Evolutionary conservation across 2,888 invertebrate genomes (phyloP).

Genomic region (Oconnorella tubifera): DNA sequence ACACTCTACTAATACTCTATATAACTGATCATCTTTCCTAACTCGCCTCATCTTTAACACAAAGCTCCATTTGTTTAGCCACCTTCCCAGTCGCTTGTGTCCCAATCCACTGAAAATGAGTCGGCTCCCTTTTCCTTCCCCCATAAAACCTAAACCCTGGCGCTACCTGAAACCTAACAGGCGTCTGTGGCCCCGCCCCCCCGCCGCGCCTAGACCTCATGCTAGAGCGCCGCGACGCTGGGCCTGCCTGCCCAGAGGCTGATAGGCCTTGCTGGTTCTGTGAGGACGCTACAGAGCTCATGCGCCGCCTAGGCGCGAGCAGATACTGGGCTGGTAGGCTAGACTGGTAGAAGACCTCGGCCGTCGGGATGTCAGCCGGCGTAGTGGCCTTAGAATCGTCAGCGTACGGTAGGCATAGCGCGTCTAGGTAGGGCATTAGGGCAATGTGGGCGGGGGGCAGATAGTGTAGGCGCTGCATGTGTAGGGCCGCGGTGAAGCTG

Average conservation of each 20-base stretch:
- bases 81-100: no score
- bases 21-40: background rate
- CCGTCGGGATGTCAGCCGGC: conserved; percentile 59
- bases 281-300: background rate
- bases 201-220: conserved; percentile 3
- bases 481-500: background rate
- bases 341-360: conserved; percentile 9
- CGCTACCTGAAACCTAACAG: background rate
- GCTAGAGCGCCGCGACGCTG: conserved; percentile 10
- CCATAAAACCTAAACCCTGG: conserved; percentile 8
- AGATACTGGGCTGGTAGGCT: background rate
- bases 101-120: conserved; percentile 32
- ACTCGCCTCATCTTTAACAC: background rate
- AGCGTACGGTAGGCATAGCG: conserved; percentile 26
- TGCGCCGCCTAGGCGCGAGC: background rate
- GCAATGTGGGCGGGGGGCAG: conserved; percentile 9
- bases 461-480: background rate
- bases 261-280: background rate
- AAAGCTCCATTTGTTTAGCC: no score
- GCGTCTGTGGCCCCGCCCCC: background rate
- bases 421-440: conserved; percentile 20
- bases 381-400: conserved; percentile 62
- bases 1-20: background rate
- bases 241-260: background rate
- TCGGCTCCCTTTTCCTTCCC: conserved; percentile 26